Evolutionary conservation across 2,113 vertebrate genomes (phyloP), one percentile per base, ranked within the genome.

Genomic region (Coptodon bakossiorum): DNA sequence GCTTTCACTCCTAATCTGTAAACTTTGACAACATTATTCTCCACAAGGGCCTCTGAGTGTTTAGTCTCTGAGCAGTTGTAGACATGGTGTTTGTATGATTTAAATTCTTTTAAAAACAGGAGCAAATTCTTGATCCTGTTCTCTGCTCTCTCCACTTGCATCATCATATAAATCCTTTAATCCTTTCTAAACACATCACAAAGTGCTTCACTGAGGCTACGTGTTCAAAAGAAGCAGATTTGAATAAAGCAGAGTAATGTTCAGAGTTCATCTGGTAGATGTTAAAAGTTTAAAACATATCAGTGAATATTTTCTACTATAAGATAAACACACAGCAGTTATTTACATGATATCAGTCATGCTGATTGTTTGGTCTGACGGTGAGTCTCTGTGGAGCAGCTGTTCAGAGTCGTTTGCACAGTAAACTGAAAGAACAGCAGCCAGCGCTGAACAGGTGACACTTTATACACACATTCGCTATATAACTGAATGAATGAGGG

Each of bases 401-500:
- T 17, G 27, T 9, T 59, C 3, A 59, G 1, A 59, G 27, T 9
- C 0, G 0, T 59, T 59, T 59, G 57, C 27, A 31, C 57, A 59
- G 57, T 31, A 61, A 61, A 61, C 57, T 61, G 57, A 31, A 17
- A 61, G 29, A 63, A 63, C 29, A 63, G 57, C 16, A 61, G 16
- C 57, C 57, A 61, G 16, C 0, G 29, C 59, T 34, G 59, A 63
- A 0, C 29, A 16, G 29, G 0, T 34, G 29, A 19, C 0, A 34
- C 57, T 3, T 31, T 63, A 19, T 34, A 19, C 16, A 63, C 3
- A 19, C 1, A 1, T 63, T 34, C 4, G 1, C 3, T 63, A 4
- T 19, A 63, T 34, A 34, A 63, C 29, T 61, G 59, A 63, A 61
- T 61, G 57, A 31, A 61, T 61, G 57, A 16, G 16, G 53, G 29